Percentiles rank a stretch among this genome's conserved stretches.
These are phyloP conservation scores for Stegana nigrithorax DNA, from an alignment of 2,888 invertebrate genomes.

Conservation along the genomic window DNA sequence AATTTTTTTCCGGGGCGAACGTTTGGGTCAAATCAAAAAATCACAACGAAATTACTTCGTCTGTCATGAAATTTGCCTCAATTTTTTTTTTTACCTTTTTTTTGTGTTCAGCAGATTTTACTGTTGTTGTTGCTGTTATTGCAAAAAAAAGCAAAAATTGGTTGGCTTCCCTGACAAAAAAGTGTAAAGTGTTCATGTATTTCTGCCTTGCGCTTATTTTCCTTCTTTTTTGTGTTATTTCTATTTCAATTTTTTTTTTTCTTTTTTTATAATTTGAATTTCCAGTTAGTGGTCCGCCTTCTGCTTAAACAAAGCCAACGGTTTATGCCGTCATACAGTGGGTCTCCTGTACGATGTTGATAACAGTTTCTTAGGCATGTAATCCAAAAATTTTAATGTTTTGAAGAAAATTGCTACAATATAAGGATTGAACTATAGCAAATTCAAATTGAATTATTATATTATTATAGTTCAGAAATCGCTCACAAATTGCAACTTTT, in stretches of 20 bases:
- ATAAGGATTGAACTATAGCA: too few species aligned
- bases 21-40: constrained; percentile 58
- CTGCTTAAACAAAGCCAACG: constrained; percentile 42
- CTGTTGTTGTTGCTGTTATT: constrained; percentile 34
- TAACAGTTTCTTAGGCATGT: not conserved
- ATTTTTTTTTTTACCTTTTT: constrained; percentile 27
- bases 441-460: too few species aligned
- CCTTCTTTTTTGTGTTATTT: constrained; percentile 28
- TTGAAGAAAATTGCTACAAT: too few species aligned
- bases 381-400: not conserved
- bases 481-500: too few species aligned
- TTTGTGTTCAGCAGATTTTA: constrained; percentile 8
- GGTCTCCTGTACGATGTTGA: too few species aligned
- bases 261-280: constrained; percentile 51
- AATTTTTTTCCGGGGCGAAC: constrained; percentile 32
- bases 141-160: not conserved
- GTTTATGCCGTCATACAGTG: constrained; percentile 34
- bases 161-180: constrained; percentile 16
- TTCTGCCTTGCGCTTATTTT: constrained; percentile 36
- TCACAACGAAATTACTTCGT: constrained; percentile 58
- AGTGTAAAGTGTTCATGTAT: constrained; percentile 54
- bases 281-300: constrained; percentile 53
- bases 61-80: constrained; percentile 57
- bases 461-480: too few species aligned
- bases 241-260: constrained; percentile 22